Base-by-base conservation (phyloP, 2,797 vertebrate genomes). In the Mormyrops attenuatus region DNA sequence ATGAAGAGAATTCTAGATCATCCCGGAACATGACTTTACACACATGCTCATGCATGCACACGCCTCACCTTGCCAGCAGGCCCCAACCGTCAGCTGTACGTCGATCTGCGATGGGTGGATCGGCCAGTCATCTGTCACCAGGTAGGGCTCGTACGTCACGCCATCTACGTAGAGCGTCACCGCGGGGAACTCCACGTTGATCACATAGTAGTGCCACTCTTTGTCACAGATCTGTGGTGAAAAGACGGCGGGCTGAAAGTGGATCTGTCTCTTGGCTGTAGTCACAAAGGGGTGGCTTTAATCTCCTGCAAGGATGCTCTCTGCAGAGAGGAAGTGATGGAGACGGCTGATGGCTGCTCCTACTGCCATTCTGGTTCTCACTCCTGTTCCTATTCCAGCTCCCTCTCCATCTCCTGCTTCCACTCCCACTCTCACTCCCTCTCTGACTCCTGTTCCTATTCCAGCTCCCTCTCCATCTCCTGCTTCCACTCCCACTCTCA, bases 121-220 rank as follows among this genome's bases (percentile, higher is more conserved):
- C 1, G 98, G 98, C 98, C 98, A 99, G 89, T 99, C 98, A 1
- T 99, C 99, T 0, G 98, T 99, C 95, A 99, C 98, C 92, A 99
- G 96, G 93, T 99, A 99, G 5, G 98, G 98, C 91, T 99, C 98
- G 1, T 98, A 99, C 0, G 97, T 98, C 82, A 97, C 96, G 60
- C 98, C 98, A 3, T 99, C 98, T 95, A 98, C 98, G 92, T 99
- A 99, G 8, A 99, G 95, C 0, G 97, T 98, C 89, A 99, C 98
- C 6, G 98, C 95, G 0, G 98, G 98, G 93, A 99, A 99, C 90
- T 99, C 98, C 92, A 99, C 97, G 0, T 98, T 99, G 94, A 99
- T 97, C 88, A 99, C 95, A 5, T 99, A 99, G 94, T 99, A 99
- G 94, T 99, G 99, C 99, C 99, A 99, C 91, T 99, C 98, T 94